Evolutionary conservation across 2,113 vertebrate species (phyloP).

Genomic region (Microtus montanus): DNA sequence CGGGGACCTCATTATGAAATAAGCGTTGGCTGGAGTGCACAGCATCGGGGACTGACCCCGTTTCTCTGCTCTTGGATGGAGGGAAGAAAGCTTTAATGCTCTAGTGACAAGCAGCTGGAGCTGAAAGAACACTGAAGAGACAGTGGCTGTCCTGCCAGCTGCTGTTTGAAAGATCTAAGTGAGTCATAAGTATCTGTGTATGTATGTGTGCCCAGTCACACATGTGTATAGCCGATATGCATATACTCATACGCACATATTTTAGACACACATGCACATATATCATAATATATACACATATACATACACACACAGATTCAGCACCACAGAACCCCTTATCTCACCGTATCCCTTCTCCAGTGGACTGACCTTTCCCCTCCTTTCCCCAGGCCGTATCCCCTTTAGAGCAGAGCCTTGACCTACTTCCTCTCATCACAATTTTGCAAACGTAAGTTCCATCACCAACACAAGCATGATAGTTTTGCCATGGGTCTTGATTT

Average conservation of each 20-base stretch:
- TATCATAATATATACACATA: neutral
- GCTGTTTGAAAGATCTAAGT: constrained; percentile 41
- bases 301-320: neutral
- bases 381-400: neutral
- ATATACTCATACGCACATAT: neutral
- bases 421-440: neutral
- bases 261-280: neutral
- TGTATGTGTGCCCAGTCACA: neutral
- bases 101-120: neutral
- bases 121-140: neutral
- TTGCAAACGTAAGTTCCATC: neutral
- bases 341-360: neutral
- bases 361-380: neutral
- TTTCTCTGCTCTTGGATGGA: neutral
- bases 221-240: neutral
- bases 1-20: constrained; percentile 55
- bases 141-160: neutral
- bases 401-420: neutral
- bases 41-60: neutral
- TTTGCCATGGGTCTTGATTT: neutral
- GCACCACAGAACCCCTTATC: neutral
- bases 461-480: neutral
- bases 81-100: neutral
- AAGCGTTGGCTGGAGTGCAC: neutral
- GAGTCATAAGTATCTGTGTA: neutral